Conservation (phyloP, 1,140 invertebrate genomes). For the Catajapyx aquilonaris region DNA sequence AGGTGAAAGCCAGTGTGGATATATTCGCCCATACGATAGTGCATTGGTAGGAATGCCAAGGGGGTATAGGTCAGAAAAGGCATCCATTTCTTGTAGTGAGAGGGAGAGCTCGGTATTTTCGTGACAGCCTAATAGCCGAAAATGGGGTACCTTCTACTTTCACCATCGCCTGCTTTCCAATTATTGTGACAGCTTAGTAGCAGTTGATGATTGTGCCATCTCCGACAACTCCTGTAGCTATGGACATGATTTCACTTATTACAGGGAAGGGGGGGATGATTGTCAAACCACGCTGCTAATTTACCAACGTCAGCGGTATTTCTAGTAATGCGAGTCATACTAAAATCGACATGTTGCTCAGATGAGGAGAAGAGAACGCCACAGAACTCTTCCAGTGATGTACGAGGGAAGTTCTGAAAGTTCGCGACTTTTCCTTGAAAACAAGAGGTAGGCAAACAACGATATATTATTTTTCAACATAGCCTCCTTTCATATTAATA, state of each 20-base stretch:
- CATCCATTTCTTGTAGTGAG: no score
- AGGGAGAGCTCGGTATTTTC: background rate
- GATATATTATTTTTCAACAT: no score
- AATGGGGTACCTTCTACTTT: constrained; percentile 1
- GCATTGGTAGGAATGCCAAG: no score
- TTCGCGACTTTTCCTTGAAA: no score
- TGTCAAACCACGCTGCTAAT: background rate
- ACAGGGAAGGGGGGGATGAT: background rate
- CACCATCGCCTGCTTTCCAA: constrained; percentile 4
- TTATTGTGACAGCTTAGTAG: constrained; percentile 7
- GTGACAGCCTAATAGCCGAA: background rate
- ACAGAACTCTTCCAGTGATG: background rate
- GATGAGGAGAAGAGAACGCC: background rate
- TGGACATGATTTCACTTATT: background rate
- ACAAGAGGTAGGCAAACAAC: background rate
- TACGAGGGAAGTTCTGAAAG: no score
- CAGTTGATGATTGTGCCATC: background rate
- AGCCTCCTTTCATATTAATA: no score
- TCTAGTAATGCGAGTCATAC: background rate
- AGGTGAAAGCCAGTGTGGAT: no score
- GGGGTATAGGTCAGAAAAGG: no score
- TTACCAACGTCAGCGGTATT: background rate
- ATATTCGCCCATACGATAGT: no score
- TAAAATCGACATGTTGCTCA: background rate
- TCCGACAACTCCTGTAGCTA: background rate